Percentiles rank a stretch among this genome's conserved stretches.
phyloP scores from a whole-genome alignment of 2,797 vertebrate genomes.

The Pelobates cultripes region DNA sequence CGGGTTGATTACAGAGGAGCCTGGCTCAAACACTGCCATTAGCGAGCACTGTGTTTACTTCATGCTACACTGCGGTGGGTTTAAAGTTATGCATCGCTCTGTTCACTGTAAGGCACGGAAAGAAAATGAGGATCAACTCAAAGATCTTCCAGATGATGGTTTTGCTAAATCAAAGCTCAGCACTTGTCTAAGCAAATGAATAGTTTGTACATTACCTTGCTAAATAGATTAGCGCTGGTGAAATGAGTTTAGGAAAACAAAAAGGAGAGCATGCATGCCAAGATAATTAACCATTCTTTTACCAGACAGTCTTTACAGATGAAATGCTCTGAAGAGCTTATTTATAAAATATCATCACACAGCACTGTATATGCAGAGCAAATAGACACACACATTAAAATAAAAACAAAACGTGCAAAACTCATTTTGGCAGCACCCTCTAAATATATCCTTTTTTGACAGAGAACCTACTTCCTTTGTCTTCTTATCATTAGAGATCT shows the following conservation, averaged over 20 bases:
- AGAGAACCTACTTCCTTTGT: too few relatives aligned
- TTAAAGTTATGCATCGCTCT: conserved; percentile 3
- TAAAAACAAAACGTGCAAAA: too few relatives aligned
- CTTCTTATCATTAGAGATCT: too few relatives aligned
- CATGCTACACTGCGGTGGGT: neutral
- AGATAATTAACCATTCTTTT: too few relatives aligned
- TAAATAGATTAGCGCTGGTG: neutral
- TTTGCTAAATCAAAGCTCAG: neutral
- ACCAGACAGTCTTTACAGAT: too few relatives aligned
- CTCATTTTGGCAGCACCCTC: too few relatives aligned
- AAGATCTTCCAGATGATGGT: conserved; percentile 16
- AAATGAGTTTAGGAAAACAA: neutral
- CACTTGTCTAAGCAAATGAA: neutral
- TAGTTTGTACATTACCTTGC: neutral
- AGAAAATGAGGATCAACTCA: neutral
- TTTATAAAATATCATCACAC: too few relatives aligned
- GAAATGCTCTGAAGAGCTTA: too few relatives aligned
- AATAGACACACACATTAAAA: too few relatives aligned
- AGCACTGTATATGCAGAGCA: too few relatives aligned
- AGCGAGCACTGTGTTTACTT: conserved; percentile 6
- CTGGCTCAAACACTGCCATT: neutral
- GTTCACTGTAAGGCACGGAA: neutral
- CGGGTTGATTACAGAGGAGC: conserved; percentile 1
- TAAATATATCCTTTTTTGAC: too few relatives aligned
- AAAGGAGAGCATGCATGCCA: too few relatives aligned